These are phyloP conservation scores for Pachycephus smyrnensis DNA, from an alignment of 2,888 invertebrate species.

Conservation along the genomic window DNA sequence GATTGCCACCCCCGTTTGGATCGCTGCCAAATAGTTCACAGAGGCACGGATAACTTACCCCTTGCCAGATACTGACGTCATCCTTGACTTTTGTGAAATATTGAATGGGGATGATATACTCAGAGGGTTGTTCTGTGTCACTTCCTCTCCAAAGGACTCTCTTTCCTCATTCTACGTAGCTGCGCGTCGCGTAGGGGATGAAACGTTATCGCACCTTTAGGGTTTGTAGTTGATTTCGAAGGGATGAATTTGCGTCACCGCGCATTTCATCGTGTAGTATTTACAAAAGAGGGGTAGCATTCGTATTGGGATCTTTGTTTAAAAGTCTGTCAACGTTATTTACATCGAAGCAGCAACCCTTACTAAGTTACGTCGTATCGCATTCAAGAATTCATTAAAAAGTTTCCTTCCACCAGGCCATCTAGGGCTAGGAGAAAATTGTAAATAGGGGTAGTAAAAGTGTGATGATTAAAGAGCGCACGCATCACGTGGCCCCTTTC, in stretches of 20 bases:
- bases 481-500: not conserved
- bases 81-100: not conserved
- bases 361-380: not conserved
- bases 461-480: not conserved
- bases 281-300: not conserved
- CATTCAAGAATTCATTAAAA: not conserved
- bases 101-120: not conserved
- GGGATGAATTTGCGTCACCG: not conserved
- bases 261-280: not conserved
- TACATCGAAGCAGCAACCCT: not conserved
- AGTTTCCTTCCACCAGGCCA: not conserved
- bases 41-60: not conserved
- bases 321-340: not conserved
- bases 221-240: not conserved
- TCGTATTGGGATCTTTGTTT: not conserved
- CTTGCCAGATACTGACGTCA: constrained; percentile 1
- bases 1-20: constrained; percentile 53
- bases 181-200: not conserved
- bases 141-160: not conserved
- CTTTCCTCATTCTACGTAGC: not conserved
- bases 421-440: not conserved
- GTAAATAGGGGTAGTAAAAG: not conserved
- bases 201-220: not conserved
- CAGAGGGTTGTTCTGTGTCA: not conserved
- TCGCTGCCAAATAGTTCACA: constrained; percentile 48